Conservation (phyloP, 2,113 vertebrate genomes). For the Xenopus tropicalis region DNA sequence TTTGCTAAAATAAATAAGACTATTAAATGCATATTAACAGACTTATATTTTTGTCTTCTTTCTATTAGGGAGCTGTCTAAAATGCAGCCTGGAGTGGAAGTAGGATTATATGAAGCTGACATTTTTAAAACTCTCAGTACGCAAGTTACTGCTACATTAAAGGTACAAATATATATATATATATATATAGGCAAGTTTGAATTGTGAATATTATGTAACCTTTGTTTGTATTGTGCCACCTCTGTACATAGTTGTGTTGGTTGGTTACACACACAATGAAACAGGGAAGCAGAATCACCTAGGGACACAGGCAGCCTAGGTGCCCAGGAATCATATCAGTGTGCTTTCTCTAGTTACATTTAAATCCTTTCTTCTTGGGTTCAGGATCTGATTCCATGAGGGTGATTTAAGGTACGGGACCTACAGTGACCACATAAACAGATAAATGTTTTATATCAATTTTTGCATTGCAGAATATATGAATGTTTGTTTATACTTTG, state of each 20-base stretch:
- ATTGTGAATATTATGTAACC: background rate
- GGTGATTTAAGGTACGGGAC: no score
- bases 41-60: background rate
- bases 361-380: no score
- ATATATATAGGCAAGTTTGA: background rate
- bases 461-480: no score
- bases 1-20: no score
- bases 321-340: background rate
- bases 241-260: conserved; percentile 14
- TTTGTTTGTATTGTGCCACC: conserved; percentile 19
- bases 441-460: no score
- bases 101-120: conserved; percentile 37
- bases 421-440: no score
- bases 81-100: background rate
- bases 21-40: no score
- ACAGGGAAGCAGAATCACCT: background rate
- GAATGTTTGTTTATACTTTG: no score
- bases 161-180: conserved; percentile 63
- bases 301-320: no score
- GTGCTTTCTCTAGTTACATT: no score
- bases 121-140: conserved; percentile 47
- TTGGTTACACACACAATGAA: conserved; percentile 22
- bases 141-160: conserved; percentile 44
- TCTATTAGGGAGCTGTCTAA: background rate
- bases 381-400: background rate